Base-by-base conservation (phyloP, 2,797 vertebrate genomes). In the Darevskia nairensis region DNA sequence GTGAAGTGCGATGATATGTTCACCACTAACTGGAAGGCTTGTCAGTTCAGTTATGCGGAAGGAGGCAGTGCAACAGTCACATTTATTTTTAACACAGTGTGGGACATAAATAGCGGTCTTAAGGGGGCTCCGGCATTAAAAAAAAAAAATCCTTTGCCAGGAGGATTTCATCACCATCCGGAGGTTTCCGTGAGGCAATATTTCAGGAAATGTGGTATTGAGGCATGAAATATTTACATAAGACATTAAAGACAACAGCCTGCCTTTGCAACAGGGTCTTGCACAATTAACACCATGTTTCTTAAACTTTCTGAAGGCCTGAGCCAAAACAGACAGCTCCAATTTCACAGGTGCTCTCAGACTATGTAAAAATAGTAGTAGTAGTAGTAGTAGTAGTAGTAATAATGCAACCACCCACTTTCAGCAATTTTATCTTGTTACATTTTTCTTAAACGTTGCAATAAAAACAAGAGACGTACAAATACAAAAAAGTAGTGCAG, bases 31-130 rank as follows among this genome's bases (percentile, higher is more conserved):
- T 93, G 92, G 84, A 92, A 92, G 90, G 61, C 84, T 92, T 96
- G 92, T 96, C 89, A 80, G 83, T 91, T 95, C 88, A 88, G 80
- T 90, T 91, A 90, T 71, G 82, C 83, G 78, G 92, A 89, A 94
- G 84, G 87, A 92, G 90, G 76, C 88, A 94, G 89, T 39, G 41
- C 59, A 79, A 84, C 50, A 93, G 84, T 76, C 91, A 80, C 91
- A 93, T 91, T 91, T 90, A 93, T 93, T 95, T 95, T 94, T 92
- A 96, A 94, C 59, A 89, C 89, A 89, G 69, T 68, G 83, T 78
- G 44, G 94, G 93, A 94, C 59, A 91, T 89, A 95, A 95, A 93
- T 88, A 95, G 85, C 86, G 91, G 92, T 94, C 89, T 95, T 95
- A 1, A 6, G 64, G 79, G 82, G 90, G 72, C n/a, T 39, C 89